Conservation (phyloP, 2,888 invertebrate genomes). For the Pristionchus maxplancki region DNA sequence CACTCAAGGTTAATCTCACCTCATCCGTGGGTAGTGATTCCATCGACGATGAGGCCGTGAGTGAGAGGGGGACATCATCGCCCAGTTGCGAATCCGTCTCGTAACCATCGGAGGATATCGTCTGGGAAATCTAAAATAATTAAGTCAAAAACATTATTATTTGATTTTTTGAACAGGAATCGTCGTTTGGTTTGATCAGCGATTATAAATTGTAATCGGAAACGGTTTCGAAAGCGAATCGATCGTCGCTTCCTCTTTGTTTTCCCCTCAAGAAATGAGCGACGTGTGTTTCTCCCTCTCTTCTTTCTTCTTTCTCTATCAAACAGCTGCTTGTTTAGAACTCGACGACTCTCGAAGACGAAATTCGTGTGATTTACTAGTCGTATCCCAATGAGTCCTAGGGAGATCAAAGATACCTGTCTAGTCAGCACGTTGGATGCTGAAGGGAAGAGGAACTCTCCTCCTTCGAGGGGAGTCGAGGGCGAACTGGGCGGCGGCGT, state of each 20-base stretch:
- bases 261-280: slow-evolving; percentile 37
- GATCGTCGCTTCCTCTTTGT: slow-evolving; percentile 29
- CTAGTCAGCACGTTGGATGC: background rate
- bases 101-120: background rate
- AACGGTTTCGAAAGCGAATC: background rate
- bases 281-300: slow-evolving; percentile 8
- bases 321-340: slow-evolving; percentile 43
- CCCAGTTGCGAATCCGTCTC: slow-evolving; percentile 26
- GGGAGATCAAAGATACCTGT: slow-evolving; percentile 1
- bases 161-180: too few species aligned
- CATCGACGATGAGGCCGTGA: background rate
- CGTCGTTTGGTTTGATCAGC: too few species aligned
- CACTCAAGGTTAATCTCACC: background rate
- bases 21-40: slow-evolving; percentile 23
- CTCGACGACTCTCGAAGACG: background rate
- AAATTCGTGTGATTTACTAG: too few species aligned
- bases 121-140: background rate
- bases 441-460: slow-evolving; percentile 6
- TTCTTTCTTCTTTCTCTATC: slow-evolving; percentile 30
- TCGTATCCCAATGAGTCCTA: too few species aligned
- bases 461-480: background rate
- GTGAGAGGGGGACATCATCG: background rate
- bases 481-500: slow-evolving; percentile 18
- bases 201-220: too few species aligned
- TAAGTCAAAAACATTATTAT: too few species aligned